phyloP scores from a whole-genome alignment of 2,797 vertebrate genomes.

The Anomalospiza imberbis region DNA sequence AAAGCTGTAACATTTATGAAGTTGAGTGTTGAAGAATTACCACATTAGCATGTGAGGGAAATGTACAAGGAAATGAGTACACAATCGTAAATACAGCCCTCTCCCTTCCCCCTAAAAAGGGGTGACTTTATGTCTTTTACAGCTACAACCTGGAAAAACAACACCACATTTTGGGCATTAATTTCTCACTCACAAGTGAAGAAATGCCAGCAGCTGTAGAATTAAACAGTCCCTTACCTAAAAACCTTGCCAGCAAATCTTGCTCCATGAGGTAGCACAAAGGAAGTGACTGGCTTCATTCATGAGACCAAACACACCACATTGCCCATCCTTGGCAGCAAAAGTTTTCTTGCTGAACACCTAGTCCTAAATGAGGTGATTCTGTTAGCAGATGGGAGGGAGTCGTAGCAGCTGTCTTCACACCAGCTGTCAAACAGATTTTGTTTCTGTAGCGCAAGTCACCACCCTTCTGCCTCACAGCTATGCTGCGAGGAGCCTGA shows the following conservation, averaged over 20 bases:
- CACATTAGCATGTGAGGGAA: background rate
- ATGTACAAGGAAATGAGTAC: background rate
- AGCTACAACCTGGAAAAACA: background rate
- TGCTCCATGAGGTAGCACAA: background rate
- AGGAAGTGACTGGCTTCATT: background rate
- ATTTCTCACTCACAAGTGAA: background rate
- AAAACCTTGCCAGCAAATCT: background rate
- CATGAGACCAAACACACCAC: background rate
- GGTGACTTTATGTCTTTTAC: background rate
- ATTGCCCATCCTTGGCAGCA: background rate
- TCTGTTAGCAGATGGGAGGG: background rate
- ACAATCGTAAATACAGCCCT: background rate
- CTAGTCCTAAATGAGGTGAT: background rate
- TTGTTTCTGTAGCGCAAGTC: background rate
- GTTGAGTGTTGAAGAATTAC: background rate
- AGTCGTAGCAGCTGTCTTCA: background rate
- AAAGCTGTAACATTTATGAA: background rate
- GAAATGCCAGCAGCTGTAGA: background rate
- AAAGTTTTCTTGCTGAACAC: background rate
- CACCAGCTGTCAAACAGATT: background rate
- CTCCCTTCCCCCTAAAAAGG: background rate
- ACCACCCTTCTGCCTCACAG: background rate
- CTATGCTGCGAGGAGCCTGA: background rate
- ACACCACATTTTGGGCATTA: background rate
- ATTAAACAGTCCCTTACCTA: background rate